Base-by-base conservation (phyloP, 1,140 invertebrate species). In the Drosophila tropicalis region DNA sequence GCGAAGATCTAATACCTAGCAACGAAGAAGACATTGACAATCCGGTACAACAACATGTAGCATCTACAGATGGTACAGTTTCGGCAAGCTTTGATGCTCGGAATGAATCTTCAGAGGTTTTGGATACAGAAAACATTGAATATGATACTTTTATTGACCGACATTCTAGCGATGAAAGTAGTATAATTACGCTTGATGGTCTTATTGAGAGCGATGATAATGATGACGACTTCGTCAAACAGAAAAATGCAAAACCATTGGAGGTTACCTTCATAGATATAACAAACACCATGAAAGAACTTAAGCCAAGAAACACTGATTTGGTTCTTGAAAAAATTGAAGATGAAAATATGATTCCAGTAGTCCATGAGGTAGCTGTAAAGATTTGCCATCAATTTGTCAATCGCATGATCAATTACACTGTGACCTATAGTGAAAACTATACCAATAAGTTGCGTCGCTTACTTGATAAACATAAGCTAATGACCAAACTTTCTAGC, bases 391-490 rank as follows among this genome's bases (percentile, higher is more conserved):
- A 57, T 1, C 9, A 12, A 2, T 67, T 73, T 4, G 12, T 81
- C 0, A 19, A n/a, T 4, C 19, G 41, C 0, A 3, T 72, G 0
- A 44, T 81, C 3, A 13, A 60, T 1, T 25, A 36, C 5, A 41
- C n/a, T 1, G 66, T 77, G 0, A 0, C 3, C 0, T 1, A 34
- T 3, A 63, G 44, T 0, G 62, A 72, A 7, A 10, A 29, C 0
- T n/a, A 44, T 9, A n/a, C 12, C 3, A 44, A 36, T 36, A 36
- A 34, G 0, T 5, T 62, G 19, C 0, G 0, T 0, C 62, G 41
- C 4, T 1, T 55, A 5, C 40, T 79, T 0, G 81, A 84, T 12
- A 69, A 58, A 1, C 1, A 41, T 0, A 84, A 79, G 32, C 12
- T 81, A 17, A 2, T 47, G 1, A 1, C 41, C 4, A 6, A 63